These are phyloP conservation scores for Colius striatus DNA, from an alignment of 2,113 vertebrate species.

Conservation along the genomic window DNA sequence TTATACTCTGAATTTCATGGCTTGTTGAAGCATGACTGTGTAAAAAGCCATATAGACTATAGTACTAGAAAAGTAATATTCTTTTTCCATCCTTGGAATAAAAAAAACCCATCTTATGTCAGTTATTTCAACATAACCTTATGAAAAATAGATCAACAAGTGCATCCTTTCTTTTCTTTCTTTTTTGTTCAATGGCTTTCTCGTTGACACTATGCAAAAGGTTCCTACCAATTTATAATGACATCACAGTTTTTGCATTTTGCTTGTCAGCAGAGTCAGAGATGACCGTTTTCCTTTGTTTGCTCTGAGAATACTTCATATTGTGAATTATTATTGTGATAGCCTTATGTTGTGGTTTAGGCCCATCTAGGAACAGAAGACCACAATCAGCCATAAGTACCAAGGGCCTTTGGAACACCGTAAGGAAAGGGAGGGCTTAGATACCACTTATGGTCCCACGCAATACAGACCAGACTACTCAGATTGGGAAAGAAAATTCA, in stretches of 20 bases:
- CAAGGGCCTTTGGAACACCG: too few relatives aligned
- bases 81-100: neutral
- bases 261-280: neutral
- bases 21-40: neutral
- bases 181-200: neutral
- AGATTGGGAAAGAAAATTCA: too few relatives aligned
- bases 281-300: neutral
- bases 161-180: neutral
- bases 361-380: too few relatives aligned
- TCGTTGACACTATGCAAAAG: neutral
- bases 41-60: neutral
- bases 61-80: neutral
- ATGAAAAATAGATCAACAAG: neutral
- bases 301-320: neutral
- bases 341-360: neutral
- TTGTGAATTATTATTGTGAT: neutral
- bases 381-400: too few relatives aligned
- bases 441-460: too few relatives aligned
- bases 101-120: neutral
- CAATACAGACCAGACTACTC: too few relatives aligned
- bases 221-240: neutral
- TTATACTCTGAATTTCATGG: neutral
- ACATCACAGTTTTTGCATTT: neutral
- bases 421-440: too few relatives aligned
- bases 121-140: neutral